Base-by-base conservation (phyloP, 2,113 vertebrate species). In the Oreotrochilus melanogaster region DNA sequence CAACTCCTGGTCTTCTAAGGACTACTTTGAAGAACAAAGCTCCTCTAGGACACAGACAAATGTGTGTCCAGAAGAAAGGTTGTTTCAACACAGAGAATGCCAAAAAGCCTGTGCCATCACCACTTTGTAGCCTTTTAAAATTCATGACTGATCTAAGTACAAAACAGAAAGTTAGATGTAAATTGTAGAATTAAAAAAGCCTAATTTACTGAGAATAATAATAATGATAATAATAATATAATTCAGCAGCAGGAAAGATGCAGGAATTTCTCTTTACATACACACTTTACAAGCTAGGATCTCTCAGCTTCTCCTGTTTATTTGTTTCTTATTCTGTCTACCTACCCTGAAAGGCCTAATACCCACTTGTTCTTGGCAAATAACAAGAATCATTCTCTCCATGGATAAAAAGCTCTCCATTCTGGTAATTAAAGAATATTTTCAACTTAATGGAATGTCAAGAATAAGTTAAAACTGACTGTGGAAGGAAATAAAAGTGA, bases 381-480 rank as follows among this genome's bases (percentile, higher is more conserved):
- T 58, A 94, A 71, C 25, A 58, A 69, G 62, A 79, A 71, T 90
- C 62, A 27, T 72, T 57, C 72, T 87, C 70, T 93, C 78, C 82
- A 76, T 78, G 60, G 70, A 62, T 70, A 95, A 47, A 56, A 51
- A 80, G 17, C 31, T 80, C 85, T 91, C 35, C 25, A 93, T 93
- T 90, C 78, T 75, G 51, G 53, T 88, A 85, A 93, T 93, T 86
- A 92, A 84, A 48, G 7, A 89, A 30, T 76, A 86, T 70, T 83
- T 75, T 69, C 62, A 79, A 61, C 17, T 74, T 66, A 70, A 43
- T 53, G 28, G 58, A 81, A 85, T n/a, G 42, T 71, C 61, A 95
- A 89, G 23, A 58, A 82, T 42, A 50, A 58, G 80, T 80, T 92
- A 65, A 83, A 78, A 78, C 50, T 35, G 57, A 50, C 43, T 43